Percentiles rank a stretch among this genome's conserved stretches.
Evolutionary conservation across 2,113 vertebrate genomes (phyloP).

Genomic region (Xerus inauris): DNA sequence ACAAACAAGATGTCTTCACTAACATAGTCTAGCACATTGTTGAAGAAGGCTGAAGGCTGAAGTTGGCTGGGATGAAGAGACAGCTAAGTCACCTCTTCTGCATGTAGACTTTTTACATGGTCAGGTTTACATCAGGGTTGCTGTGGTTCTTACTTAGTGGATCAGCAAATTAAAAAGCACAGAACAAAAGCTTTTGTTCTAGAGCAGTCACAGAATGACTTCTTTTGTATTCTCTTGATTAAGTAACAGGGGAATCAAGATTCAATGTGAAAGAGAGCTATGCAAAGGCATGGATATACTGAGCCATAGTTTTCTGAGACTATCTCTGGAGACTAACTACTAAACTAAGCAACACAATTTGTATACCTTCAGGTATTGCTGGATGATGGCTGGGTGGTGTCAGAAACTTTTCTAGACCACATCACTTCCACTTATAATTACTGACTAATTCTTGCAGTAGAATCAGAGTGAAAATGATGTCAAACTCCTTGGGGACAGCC

Average conservation of each 20-base stretch:
- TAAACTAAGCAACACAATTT: background rate
- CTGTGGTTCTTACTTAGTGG: background rate
- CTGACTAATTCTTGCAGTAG: conserved; percentile 7
- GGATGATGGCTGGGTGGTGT: background rate
- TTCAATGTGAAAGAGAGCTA: background rate
- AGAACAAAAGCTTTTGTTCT: background rate
- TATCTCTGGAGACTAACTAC: background rate
- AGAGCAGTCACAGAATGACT: background rate
- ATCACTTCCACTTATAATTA: background rate
- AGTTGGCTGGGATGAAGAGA: background rate
- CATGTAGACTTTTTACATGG: background rate
- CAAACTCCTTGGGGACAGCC: background rate
- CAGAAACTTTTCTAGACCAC: background rate
- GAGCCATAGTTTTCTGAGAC: background rate
- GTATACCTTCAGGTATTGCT: background rate
- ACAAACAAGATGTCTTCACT: background rate
- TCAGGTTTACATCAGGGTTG: background rate
- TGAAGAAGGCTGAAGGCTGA: background rate
- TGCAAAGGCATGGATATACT: background rate
- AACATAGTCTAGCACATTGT: background rate
- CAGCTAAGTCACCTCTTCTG: background rate
- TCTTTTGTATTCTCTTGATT: conserved; percentile 8
- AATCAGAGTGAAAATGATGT: background rate
- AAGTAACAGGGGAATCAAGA: background rate
- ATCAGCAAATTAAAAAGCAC: background rate